phyloP scores from a whole-genome alignment of 2,888 invertebrate species.

The Malachius bipustulatus region DNA sequence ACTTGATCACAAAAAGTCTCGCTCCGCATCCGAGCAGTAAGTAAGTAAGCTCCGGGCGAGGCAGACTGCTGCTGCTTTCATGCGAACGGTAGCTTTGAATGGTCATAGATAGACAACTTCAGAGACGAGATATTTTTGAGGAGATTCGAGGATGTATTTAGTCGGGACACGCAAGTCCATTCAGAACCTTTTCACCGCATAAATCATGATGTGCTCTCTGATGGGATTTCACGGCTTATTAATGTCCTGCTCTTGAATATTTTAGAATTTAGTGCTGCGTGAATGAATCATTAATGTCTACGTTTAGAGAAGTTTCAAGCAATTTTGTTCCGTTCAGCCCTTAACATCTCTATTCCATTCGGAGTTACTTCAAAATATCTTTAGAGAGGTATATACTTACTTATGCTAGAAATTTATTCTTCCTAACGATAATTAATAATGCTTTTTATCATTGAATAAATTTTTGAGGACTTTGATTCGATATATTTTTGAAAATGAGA shows the following conservation, averaged over 20 bases:
- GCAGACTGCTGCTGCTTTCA: conserved; percentile 24
- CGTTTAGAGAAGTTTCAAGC: too few relatives aligned
- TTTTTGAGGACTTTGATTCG: too few relatives aligned
- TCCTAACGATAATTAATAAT: too few relatives aligned
- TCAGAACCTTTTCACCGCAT: conserved; percentile 22
- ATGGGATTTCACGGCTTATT: conserved; percentile 22
- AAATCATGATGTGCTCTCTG: conserved; percentile 23
- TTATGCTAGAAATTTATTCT: too few relatives aligned
- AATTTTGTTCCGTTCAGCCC: too few relatives aligned
- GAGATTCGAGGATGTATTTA: conserved; percentile 21
- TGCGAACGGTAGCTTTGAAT: conserved; percentile 25
- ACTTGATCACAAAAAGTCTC: conserved; percentile 24
- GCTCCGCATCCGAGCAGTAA: conserved; percentile 27
- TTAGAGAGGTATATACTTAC: too few relatives aligned
- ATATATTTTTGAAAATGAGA: too few relatives aligned
- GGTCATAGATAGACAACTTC: conserved; percentile 28
- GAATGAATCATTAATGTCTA: too few relatives aligned
- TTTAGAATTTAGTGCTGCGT: conserved; percentile 7
- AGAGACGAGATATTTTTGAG: conserved; percentile 24
- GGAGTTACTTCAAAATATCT: too few relatives aligned
- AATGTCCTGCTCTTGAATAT: conserved; percentile 16
- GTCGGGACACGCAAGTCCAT: conserved; percentile 21
- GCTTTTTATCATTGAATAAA: too few relatives aligned
- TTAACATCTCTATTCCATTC: too few relatives aligned
- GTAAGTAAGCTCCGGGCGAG: conserved; percentile 30